Conservation (phyloP, 2,888 invertebrate species). For the Parasteatoda lunata region DNA sequence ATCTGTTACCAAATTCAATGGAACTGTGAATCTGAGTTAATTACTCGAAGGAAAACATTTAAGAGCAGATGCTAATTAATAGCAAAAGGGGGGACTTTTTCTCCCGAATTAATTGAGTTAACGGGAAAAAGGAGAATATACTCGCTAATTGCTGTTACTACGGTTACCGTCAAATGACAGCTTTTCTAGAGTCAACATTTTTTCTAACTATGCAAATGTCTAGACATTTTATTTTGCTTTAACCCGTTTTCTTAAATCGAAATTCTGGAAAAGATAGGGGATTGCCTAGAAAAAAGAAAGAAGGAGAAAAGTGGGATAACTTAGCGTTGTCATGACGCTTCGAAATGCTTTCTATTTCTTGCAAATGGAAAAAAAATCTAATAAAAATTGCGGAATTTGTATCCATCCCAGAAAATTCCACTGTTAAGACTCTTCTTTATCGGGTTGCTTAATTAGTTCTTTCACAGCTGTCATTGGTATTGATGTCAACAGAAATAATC, state of each 20-base stretch:
- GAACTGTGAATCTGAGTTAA: slow-evolving; percentile 45
- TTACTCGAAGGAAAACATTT: slow-evolving; percentile 64
- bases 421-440: neutral
- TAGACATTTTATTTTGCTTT: slow-evolving; percentile 54
- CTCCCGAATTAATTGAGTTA: slow-evolving; percentile 61
- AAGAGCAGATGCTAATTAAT: slow-evolving; percentile 68
- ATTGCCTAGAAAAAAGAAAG: slow-evolving; percentile 4
- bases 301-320: slow-evolving; percentile 6
- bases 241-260: slow-evolving; percentile 15
- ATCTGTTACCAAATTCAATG: slow-evolving; percentile 35
- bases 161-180: slow-evolving; percentile 57
- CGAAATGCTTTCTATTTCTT: slow-evolving; percentile 23
- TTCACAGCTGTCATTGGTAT: neutral
- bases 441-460: slow-evolving; percentile 4
- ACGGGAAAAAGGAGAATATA: slow-evolving; percentile 46
- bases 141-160: slow-evolving; percentile 58
- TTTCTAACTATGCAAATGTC: slow-evolving; percentile 64
- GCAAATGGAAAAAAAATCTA: neutral
- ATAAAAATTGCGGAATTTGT: slow-evolving; percentile 59
- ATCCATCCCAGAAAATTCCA: slow-evolving; percentile 19
- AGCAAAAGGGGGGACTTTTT: slow-evolving; percentile 29
- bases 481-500: neutral
- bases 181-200: slow-evolving; percentile 64
- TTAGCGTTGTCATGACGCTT: slow-evolving; percentile 38
- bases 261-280: neutral